Conservation (phyloP, 2,113 vertebrate species). For the Erinaceus europaeus region DNA sequence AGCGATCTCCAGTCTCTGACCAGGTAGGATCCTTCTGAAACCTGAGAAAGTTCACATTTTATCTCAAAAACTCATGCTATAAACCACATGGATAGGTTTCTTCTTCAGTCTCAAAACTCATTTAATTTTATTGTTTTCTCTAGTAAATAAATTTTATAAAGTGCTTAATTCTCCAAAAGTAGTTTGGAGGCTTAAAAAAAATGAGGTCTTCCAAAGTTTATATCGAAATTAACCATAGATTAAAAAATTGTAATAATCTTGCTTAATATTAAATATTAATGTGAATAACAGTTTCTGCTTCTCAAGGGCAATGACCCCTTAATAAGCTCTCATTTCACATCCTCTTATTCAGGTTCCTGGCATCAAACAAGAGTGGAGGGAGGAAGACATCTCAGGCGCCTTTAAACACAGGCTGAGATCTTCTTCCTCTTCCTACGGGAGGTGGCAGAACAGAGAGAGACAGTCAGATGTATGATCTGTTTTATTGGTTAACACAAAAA, state of each 20-base stretch:
- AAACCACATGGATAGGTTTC: not conserved
- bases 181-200: not conserved
- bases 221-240: not conserved
- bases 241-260: not conserved
- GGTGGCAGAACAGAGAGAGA: not conserved
- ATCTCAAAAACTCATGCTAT: slow-evolving; percentile 56
- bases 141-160: not conserved
- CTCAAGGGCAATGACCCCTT: not conserved
- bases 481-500: not conserved
- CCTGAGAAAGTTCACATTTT: slow-evolving; percentile 80
- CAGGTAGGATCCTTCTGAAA: slow-evolving; percentile 99
- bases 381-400: not conserved
- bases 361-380: not conserved
- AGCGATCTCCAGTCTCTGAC: slow-evolving; percentile 99
- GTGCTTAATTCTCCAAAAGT: not conserved
- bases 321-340: not conserved
- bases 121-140: not conserved
- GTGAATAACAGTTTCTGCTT: not conserved
- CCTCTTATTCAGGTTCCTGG: not conserved
- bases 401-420: not conserved
- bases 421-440: not conserved
- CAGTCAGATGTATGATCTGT: not conserved
- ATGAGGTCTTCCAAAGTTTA: not conserved
- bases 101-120: slow-evolving; percentile 1
- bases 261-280: not conserved